Conservation (phyloP, 2,888 invertebrate genomes). For the Aleiodes testaceus region DNA sequence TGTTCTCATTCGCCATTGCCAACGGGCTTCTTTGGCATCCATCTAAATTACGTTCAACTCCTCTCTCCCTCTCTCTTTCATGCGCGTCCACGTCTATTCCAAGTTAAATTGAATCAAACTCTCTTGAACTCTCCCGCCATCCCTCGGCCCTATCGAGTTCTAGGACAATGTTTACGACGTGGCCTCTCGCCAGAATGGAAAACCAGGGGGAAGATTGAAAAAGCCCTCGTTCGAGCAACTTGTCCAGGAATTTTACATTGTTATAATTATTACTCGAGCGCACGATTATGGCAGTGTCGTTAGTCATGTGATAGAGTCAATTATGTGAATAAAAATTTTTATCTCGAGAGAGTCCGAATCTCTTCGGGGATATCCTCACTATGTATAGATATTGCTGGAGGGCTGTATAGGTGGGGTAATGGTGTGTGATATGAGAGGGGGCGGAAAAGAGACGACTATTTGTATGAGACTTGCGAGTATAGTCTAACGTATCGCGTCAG, state of each 20-base stretch:
- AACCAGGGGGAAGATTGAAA: slow-evolving; percentile 38
- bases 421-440: slow-evolving; percentile 3
- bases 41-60: slow-evolving; percentile 38
- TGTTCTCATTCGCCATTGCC: slow-evolving; percentile 22
- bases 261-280: slow-evolving; percentile 2
- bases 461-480: slow-evolving; percentile 10
- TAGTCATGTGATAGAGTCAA: not conserved
- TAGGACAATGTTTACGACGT: slow-evolving; percentile 40
- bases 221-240: slow-evolving; percentile 24
- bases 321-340: not conserved
- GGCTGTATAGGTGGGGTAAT: slow-evolving; percentile 6
- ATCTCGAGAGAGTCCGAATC: not conserved
- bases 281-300: not conserved
- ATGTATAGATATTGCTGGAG: not conserved
- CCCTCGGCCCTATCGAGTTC: slow-evolving; percentile 25
- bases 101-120: slow-evolving; percentile 44
- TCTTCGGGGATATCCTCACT: not conserved
- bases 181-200: slow-evolving; percentile 42
- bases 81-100: not conserved
- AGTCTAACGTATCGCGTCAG: slow-evolving; percentile 49
- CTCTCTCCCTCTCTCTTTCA: not conserved
- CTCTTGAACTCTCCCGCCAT: not conserved
- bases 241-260: slow-evolving; percentile 13
- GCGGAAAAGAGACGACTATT: slow-evolving; percentile 18
- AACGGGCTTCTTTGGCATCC: slow-evolving; percentile 26